phyloP scores from a whole-genome alignment of 2,797 vertebrate species.

The Numenius phaeopus region DNA sequence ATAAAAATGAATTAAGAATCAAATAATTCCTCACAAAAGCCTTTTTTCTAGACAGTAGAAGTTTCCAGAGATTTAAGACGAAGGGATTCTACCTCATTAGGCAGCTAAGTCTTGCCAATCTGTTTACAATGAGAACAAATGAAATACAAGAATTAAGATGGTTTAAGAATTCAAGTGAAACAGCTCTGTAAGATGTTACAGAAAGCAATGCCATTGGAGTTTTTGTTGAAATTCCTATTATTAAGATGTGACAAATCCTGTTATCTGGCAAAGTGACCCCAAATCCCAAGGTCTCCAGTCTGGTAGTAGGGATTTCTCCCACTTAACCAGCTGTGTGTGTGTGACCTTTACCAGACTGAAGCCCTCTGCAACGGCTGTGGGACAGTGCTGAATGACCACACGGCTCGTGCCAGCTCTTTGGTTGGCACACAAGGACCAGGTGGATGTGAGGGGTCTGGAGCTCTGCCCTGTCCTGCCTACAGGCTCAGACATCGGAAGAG shows the following conservation, averaged over 20 bases:
- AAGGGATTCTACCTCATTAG: conserved; percentile 53
- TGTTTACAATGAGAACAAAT: conserved; percentile 46
- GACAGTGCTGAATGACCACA: not conserved
- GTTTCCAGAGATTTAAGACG: not conserved
- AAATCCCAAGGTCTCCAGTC: not conserved
- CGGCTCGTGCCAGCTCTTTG: not conserved
- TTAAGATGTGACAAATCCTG: not conserved
- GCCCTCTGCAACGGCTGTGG: accelerated
- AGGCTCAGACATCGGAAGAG: not conserved
- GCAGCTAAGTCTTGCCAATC: conserved; percentile 9
- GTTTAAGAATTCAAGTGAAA: conserved; percentile 35
- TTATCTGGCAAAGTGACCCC: not conserved
- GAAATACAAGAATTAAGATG: conserved; percentile 4
- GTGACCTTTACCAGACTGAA: not conserved
- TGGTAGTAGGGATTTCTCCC: not conserved
- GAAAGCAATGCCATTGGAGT: not conserved
- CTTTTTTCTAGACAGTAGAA: not conserved
- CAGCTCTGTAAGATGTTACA: not conserved
- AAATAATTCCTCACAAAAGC: not conserved
- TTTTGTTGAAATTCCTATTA: not conserved
- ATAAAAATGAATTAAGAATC: conserved; percentile 40
- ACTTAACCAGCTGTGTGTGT: not conserved
- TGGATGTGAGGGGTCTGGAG: not conserved
- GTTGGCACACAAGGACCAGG: not conserved
- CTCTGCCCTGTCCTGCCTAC: not conserved